Percentiles rank a stretch among this genome's conserved stretches.
Conservation (phyloP, 2,113 vertebrate species). For the Tragelaphus imberbis region DNA sequence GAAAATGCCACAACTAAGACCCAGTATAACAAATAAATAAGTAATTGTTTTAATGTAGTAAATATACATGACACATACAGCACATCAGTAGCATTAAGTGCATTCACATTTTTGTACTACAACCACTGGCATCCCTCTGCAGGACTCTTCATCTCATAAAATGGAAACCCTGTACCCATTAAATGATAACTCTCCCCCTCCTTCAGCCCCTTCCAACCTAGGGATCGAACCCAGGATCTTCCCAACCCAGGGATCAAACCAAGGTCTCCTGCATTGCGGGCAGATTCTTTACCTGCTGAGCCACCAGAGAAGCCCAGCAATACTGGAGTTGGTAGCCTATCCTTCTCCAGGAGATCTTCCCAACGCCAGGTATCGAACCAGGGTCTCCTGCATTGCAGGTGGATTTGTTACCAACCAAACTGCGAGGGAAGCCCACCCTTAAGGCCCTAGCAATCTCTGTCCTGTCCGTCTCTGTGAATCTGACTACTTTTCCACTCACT, state of each 20-base stretch:
- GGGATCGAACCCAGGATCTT: neutral
- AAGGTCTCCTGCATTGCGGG: neutral
- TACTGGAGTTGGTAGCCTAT: neutral
- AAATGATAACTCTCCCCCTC: neutral
- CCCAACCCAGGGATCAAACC: neutral
- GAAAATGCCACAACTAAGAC: neutral
- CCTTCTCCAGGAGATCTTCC: neutral
- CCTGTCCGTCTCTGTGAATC: neutral
- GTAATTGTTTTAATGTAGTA: neutral
- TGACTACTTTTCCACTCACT: neutral
- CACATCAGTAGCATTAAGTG: neutral
- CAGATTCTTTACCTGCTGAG: neutral
- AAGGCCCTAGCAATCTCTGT: neutral
- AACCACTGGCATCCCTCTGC: neutral
- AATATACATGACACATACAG: neutral
- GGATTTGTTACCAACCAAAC: neutral
- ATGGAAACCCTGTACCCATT: neutral
- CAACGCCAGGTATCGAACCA: neutral
- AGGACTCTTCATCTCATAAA: neutral
- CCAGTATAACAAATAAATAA: neutral
- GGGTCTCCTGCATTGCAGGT: neutral
- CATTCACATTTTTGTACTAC: neutral
- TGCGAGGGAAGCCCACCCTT: neutral
- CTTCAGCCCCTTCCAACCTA: neutral
- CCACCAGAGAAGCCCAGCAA: neutral